phyloP scores from a whole-genome alignment of 2,113 vertebrate species.

The Anas platyrhynchos region DNA sequence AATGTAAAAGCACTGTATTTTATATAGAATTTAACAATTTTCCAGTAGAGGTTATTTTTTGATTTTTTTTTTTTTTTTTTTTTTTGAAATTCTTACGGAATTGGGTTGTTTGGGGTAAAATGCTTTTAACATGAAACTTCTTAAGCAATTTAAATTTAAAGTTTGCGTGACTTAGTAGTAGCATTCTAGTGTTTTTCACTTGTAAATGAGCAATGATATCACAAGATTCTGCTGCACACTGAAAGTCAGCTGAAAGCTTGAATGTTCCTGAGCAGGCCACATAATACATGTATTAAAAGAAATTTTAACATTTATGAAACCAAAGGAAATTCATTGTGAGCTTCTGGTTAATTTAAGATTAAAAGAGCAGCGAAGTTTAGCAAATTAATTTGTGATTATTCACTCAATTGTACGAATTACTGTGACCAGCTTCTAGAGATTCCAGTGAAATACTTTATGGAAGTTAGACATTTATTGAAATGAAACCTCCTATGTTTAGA shows the following conservation, averaged over 20 bases:
- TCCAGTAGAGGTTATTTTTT: rapidly evolving
- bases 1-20: background rate
- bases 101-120: background rate
- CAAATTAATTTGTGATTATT: conserved; percentile 30
- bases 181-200: background rate
- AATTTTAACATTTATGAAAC: background rate
- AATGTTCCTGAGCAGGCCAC: background rate
- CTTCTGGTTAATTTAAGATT: conserved; percentile 4
- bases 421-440: conserved; percentile 10
- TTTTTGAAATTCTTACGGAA: background rate
- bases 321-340: background rate
- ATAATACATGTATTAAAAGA: background rate
- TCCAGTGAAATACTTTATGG: background rate
- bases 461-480: background rate
- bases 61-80: background rate
- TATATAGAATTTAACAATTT: background rate
- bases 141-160: background rate
- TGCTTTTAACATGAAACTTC: background rate
- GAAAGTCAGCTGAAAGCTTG: background rate
- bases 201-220: background rate
- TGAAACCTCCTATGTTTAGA: background rate
- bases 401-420: background rate
- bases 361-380: background rate
- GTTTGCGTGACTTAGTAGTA: background rate
- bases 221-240: background rate